Conservation (phyloP, 2,797 vertebrate genomes). For the Pithecia hirsuta region DNA sequence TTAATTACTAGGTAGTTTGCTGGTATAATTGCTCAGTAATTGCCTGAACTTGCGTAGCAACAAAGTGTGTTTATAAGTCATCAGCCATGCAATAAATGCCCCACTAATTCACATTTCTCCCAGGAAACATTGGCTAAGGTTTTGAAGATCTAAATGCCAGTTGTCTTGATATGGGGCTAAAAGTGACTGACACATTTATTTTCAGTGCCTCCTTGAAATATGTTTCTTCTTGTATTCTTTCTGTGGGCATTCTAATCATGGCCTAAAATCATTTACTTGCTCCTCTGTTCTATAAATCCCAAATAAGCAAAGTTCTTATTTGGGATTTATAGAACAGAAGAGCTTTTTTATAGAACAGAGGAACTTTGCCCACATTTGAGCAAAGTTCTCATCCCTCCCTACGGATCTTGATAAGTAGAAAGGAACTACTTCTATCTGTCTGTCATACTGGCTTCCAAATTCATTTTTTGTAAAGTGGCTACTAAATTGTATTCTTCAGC, state of each 20-base stretch:
- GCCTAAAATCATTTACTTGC: neutral
- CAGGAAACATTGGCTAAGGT: neutral
- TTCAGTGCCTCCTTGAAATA: neutral
- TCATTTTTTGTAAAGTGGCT: neutral
- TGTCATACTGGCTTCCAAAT: neutral
- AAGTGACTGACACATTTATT: neutral
- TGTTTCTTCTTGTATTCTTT: neutral
- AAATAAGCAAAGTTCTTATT: neutral
- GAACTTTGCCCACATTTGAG: neutral
- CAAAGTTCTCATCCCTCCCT: neutral
- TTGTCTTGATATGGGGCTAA: neutral
- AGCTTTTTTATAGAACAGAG: too few species aligned
- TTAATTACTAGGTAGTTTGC: constrained; percentile 37
- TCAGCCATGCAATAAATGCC: neutral
- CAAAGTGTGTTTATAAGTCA: constrained; percentile 47
- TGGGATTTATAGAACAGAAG: too few species aligned
- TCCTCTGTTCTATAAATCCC: neutral
- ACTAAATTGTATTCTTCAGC: neutral
- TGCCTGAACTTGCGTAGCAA: neutral
- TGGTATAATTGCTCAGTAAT: constrained; percentile 49
- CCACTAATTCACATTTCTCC: neutral
- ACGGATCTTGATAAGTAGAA: neutral
- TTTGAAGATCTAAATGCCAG: neutral
- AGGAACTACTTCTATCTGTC: neutral
- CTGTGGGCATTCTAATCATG: neutral